Evolutionary conservation across 2,797 vertebrate species (phyloP), one percentile per base, ranked within the genome.

Genomic region (Neostethus bicornis): DNA sequence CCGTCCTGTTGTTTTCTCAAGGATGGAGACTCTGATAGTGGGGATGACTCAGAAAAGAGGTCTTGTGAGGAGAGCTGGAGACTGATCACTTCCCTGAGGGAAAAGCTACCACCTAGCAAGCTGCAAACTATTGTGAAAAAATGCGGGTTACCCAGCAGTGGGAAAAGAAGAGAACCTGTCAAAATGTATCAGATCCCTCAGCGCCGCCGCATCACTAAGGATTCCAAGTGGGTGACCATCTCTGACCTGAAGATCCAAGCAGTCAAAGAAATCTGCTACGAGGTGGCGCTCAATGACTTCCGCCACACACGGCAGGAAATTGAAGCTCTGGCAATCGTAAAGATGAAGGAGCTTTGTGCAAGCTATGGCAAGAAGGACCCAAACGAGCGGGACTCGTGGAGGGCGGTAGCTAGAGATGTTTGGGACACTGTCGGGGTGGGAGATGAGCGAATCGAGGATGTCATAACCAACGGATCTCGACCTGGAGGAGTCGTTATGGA

Each of bases 1-100:
- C n/a, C 94, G 94, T 93, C 93, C 94, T 94, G 92, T 94, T 95
- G 90, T 96, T 96, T 93, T 93, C 91, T 95, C 87, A 99, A 99
- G 97, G 97, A 99, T 76, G 97, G 96, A 89, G 97, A 99, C 92
- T 99, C 97, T 94, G 97, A 99, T 96, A 99, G 97, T 96, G 97
- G 97, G 77, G 97, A 99, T 93, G 97, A 99, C 93, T 99, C 97
- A 90, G 97, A 99, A 96, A 98, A 97, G 95, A 93, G 97, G 85
- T 99, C 97, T 84, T 99, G 97, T 72, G 97, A 99, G 84, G 97
- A 99, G 90, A 99, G 97, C 92, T 99, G 97, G 97, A 96, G 96
- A 91, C 93, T 99, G 90, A 99, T 99, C 87, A 98, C 96, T 85
- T 98, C 97, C 86, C 88, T 99, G 93, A 94, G 97, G 89, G 96